Evolutionary conservation across 1,140 invertebrate genomes (phyloP), one percentile per base, ranked within the genome.

Genomic region (Drosophila santomea): DNA sequence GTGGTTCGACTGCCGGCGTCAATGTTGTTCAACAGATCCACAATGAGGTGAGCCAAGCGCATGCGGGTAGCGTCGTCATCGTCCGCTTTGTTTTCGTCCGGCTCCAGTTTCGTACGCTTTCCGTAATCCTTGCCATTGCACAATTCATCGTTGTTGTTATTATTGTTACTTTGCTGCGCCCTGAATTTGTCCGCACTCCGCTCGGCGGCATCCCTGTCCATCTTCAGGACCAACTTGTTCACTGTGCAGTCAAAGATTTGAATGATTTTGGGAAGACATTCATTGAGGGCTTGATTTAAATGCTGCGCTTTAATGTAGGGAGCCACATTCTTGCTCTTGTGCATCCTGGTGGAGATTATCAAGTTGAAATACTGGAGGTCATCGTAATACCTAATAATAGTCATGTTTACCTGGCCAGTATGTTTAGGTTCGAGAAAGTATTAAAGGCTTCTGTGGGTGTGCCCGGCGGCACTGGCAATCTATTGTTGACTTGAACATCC

Each of bases 171-270:
- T 12, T 88, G 79, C 10, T 83, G 62, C 1, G 25, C 47, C 20
- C 59, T 74, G 28, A 84, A 83, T 41, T 74, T 78, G 7, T 68
- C 47, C 0, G 73, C 78, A 23, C 60, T 80, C 0, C 48, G 54
- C 15, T 59, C 68, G 23, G 71, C 58, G 4, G 78, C 78, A 47
- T 75, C 72, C 28, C 59, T 83, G 61, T 92, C 88, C 77, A 91
- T 91, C 23, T 52, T 60, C 0, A 91, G 75, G 7, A 91, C 62
- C 4, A 91, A 57, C 35, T 91, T 92, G 23, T 74, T 76, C 11
- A 92, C 58, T 4, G 88, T 91, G 36, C 85, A 80, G n/a, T 92
- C 91, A 3, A 92, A 72, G 20, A 92, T 91, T 74, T 90, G 84
- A 36, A 92, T 55, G n/a, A 92, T 78, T 74, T 92, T 92, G 20